phyloP scores from a whole-genome alignment of 1,140 invertebrate species.

The Drosophila miranda region DNA sequence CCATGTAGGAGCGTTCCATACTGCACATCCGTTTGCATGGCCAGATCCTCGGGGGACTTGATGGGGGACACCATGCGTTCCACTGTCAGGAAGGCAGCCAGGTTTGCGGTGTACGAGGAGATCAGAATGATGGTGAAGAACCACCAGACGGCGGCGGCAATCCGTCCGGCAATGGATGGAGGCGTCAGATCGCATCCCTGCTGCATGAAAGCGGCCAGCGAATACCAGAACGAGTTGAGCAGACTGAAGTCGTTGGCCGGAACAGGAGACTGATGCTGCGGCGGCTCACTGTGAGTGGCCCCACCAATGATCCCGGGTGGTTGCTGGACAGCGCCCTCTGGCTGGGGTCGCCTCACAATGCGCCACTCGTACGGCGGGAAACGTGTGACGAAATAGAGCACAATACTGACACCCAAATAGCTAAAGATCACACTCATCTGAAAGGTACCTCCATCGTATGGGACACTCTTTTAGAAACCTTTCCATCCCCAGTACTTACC shows the following conservation, averaged over 20 bases:
- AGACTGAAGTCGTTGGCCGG: conserved; percentile 95
- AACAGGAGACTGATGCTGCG: conserved; percentile 18
- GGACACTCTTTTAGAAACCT: too few relatives aligned
- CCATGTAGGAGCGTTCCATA: conserved; percentile 94
- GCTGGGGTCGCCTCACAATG: conserved; percentile 83
- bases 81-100: conserved; percentile 98
- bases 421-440: conserved; percentile 96
- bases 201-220: conserved; percentile 98
- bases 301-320: conserved; percentile 74
- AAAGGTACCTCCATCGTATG: conserved; percentile 5
- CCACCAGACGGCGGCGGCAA: conserved; percentile 99
- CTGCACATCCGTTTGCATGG: conserved; percentile 96
- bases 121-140: conserved; percentile 99
- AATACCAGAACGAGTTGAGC: conserved; percentile 98
- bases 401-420: conserved; percentile 97
- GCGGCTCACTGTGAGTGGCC: conserved; percentile 30
- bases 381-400: conserved; percentile 95
- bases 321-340: conserved; percentile 54
- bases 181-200: conserved; percentile 98
- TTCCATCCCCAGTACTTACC: conserved; percentile 83
- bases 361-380: conserved; percentile 99
- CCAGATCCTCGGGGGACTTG: conserved; percentile 96
- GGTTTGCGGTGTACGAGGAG: conserved; percentile 98
- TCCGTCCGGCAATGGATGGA: conserved; percentile 91
- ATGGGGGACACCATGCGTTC: conserved; percentile 97